Base-by-base conservation (phyloP, 2,113 vertebrate species). In the Tenebrosternarchus preto region DNA sequence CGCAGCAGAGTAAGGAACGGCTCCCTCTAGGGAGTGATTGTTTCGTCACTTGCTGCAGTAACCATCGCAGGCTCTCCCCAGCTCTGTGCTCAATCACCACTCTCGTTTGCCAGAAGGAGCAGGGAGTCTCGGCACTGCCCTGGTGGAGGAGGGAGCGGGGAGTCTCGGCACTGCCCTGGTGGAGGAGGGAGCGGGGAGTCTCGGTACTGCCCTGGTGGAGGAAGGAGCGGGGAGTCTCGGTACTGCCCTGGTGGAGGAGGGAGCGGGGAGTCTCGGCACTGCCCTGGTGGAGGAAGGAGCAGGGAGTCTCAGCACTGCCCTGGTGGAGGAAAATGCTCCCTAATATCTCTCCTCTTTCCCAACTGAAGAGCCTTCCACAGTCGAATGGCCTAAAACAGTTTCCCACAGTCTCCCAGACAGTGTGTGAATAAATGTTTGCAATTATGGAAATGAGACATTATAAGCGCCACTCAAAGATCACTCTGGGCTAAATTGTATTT, bases 11-110 rank as follows among this genome's bases (percentile, higher is more conserved):
- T 50, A 29, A 73, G 71, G 63, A 73, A 80, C 55, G 57, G 7
- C 69, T 11, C 27, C 64, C 59, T 80, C 24, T 29, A 19, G 27
- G 53, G 6, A 63, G 56, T 19, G 72, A n/a, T 72, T 68, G 36
- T 61, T 78, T 70, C 64, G 24, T 68, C 66, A 29, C 55, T 57
- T 69, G 53, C 66, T 25, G 27, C 55, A 6, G 24, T 20, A 31
- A 39, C 64, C 20, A 68, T 39, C n/a, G 36, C 31, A 68, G n/a
- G 31, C 64, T 67, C 64, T 36, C 31, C 1, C 69, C 9, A 29
- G 69, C 69, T 55, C 24, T 39, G 31, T 22, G 64, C 64, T 68
- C 36, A 19, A 39, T 68, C 7, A 68, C 39, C 33, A 68, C 22
- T 19, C 64, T 39, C 39, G 64, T n/a, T 68, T 39, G 64, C 39